These are phyloP conservation scores for Telenomus remus DNA, from an alignment of 1,140 invertebrate genomes.

Conservation along the genomic window DNA sequence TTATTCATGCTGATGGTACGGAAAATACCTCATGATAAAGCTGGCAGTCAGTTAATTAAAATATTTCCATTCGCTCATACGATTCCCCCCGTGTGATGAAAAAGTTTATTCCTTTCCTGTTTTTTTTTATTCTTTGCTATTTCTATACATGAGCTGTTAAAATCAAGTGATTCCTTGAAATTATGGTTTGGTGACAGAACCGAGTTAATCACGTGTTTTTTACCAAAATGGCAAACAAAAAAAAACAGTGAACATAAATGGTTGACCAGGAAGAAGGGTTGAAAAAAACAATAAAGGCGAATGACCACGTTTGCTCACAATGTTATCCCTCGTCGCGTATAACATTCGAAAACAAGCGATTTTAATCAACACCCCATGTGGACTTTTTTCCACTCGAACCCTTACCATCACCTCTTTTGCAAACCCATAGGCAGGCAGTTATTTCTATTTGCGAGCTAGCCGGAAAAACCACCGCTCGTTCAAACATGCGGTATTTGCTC, in stretches of 20 bases:
- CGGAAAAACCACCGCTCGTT: constrained; percentile 33
- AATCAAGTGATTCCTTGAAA: no score
- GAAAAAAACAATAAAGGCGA: background rate
- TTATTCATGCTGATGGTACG: background rate
- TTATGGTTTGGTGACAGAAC: no score
- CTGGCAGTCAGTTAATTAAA: background rate
- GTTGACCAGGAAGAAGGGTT: background rate
- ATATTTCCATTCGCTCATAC: background rate
- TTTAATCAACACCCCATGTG: constrained; percentile 45
- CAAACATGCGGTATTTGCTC: constrained; percentile 42
- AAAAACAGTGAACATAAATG: background rate
- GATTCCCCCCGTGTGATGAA: background rate
- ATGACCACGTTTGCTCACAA: constrained; percentile 17
- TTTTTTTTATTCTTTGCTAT: no score
- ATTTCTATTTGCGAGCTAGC: constrained; percentile 21
- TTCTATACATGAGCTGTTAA: no score
- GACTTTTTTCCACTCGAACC: constrained; percentile 23
- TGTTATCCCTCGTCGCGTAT: constrained; percentile 17
- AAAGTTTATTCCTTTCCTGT: no score
- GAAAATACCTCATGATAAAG: background rate
- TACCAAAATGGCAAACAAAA: no score
- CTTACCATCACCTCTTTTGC: constrained; percentile 43
- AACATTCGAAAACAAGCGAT: constrained; percentile 15
- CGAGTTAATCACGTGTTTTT: no score
- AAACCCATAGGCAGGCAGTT: constrained; percentile 23